Conservation (phyloP, 2,113 vertebrate genomes). For the Scalopus aquaticus region DNA sequence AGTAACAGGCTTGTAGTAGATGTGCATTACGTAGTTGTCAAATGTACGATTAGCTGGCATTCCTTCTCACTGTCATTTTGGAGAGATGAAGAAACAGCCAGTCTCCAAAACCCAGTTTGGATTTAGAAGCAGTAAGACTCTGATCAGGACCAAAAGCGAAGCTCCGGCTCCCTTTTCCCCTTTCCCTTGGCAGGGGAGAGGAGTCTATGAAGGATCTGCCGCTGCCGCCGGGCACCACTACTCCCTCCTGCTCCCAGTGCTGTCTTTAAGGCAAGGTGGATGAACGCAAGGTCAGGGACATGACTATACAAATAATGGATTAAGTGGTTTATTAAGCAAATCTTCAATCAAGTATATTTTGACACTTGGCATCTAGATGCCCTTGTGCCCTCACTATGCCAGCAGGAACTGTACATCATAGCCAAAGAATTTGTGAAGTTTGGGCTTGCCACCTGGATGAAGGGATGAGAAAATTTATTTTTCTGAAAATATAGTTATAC, state of each 20-base stretch:
- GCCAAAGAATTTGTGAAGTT: constrained; percentile 99
- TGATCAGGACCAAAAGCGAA: neutral
- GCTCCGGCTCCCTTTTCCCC: too few relatives aligned
- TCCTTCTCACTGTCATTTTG: neutral
- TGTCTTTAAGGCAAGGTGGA: too few relatives aligned
- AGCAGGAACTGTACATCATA: constrained; percentile 99
- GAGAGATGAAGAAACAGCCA: constrained; percentile 19
- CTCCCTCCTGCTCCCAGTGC: too few relatives aligned
- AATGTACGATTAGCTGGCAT: neutral
- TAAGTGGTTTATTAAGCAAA: constrained; percentile 78
- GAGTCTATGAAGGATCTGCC: too few relatives aligned
- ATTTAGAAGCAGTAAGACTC: constrained; percentile 21
- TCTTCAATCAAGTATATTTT: constrained; percentile 84
- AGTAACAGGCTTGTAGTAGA: neutral
- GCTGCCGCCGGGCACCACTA: too few relatives aligned
- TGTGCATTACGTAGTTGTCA: neutral
- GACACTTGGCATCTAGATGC: constrained; percentile 88
- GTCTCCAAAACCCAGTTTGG: neutral
- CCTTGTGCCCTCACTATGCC: constrained; percentile 96
- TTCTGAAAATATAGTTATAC: constrained; percentile 99
- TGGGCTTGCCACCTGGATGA: constrained; percentile 99
- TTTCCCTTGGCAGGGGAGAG: too few relatives aligned
- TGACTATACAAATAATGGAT: constrained; percentile 64
- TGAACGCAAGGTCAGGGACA: too few relatives aligned
- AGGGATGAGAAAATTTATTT: constrained; percentile 97